Evolutionary conservation across 2,113 vertebrate species (phyloP).

Genomic region (Mystacornis crossleyi): DNA sequence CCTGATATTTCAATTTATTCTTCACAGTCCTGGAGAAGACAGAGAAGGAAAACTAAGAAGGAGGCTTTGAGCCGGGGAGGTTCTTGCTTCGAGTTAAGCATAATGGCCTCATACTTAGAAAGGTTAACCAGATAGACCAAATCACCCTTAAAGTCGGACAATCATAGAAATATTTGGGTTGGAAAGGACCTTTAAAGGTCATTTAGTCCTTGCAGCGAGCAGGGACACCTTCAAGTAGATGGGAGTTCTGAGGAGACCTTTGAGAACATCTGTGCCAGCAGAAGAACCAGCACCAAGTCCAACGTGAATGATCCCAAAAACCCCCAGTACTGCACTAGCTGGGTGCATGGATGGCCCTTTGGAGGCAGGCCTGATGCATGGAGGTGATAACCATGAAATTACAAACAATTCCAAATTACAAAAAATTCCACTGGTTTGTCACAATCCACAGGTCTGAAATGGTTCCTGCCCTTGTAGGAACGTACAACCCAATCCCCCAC

Average conservation of each 20-base stretch:
- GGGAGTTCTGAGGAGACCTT: background rate
- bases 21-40: background rate
- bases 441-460: accelerated
- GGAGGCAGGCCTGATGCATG: background rate
- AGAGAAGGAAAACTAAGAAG: background rate
- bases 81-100: background rate
- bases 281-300: background rate
- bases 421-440: background rate
- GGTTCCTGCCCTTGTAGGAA: background rate
- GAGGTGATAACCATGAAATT: background rate
- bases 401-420: background rate
- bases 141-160: background rate
- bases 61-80: background rate
- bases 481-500: accelerated
- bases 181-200: background rate
- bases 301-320: background rate
- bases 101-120: background rate
- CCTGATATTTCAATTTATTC: background rate
- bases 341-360: background rate
- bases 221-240: background rate
- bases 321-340: background rate
- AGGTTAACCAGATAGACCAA: background rate
- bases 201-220: background rate
- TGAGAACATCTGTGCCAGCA: background rate
- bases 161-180: background rate